These are phyloP conservation scores for Channa maculata DNA, from an alignment of 2,113 vertebrate species.

Conservation along the genomic window DNA sequence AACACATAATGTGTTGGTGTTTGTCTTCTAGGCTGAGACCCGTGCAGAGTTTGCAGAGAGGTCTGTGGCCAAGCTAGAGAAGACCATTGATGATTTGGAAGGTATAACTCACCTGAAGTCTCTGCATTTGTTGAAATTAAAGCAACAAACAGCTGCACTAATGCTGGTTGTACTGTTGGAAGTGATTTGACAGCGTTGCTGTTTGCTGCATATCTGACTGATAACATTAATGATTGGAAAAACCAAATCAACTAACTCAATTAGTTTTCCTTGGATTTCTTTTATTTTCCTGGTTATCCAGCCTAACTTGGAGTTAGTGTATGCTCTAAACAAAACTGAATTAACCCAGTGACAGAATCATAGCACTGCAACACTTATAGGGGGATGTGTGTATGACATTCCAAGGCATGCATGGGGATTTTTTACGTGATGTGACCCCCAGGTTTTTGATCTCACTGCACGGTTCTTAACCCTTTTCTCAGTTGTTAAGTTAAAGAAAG, in stretches of 20 bases:
- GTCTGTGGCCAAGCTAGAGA: constrained; percentile 97
- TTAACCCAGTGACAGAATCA: too few relatives aligned
- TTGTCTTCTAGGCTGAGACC: constrained; percentile 89
- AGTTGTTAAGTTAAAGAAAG: too few relatives aligned
- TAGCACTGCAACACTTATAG: too few relatives aligned
- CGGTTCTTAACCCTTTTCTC: too few relatives aligned
- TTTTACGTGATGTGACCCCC: too few relatives aligned
- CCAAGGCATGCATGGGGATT: too few relatives aligned
- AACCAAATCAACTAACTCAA: neutral
- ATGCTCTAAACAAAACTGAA: too few relatives aligned
- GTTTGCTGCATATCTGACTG: neutral
- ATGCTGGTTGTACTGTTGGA: neutral
- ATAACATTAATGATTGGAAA: neutral
- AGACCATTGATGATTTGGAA: constrained; percentile 98
- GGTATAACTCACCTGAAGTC: constrained; percentile 79
- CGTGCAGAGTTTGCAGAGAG: constrained; percentile 97
- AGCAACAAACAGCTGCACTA: constrained; percentile 1
- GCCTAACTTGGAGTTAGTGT: too few relatives aligned
- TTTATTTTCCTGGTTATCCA: constrained; percentile 6
- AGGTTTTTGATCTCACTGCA: too few relatives aligned
- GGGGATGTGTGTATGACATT: too few relatives aligned
- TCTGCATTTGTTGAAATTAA: neutral
- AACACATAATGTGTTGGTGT: neutral
- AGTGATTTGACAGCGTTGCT: neutral
- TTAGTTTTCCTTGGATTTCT: neutral